Percentiles rank a stretch among this genome's conserved stretches.
Evolutionary conservation across 2,888 invertebrate species (phyloP).

Genomic region (Hydraecia micacea): DNA sequence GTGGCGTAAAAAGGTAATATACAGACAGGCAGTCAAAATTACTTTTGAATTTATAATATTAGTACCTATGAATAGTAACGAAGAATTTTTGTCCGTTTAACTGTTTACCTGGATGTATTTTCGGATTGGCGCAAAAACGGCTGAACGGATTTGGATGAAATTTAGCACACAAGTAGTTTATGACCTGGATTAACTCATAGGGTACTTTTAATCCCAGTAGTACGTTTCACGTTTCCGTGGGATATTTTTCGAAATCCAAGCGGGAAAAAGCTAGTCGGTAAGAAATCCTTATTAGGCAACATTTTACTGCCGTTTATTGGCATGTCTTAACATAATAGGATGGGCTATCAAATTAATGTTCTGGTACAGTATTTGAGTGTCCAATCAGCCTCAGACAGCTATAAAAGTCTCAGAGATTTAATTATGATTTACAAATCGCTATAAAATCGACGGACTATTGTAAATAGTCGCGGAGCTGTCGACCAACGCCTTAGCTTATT

Average conservation of each 20-base stretch:
- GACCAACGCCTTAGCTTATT: slow-evolving; percentile 71
- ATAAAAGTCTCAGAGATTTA: slow-evolving; percentile 68
- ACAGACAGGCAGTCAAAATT: background rate
- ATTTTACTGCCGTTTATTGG: slow-evolving; percentile 67
- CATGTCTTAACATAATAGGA: slow-evolving; percentile 54
- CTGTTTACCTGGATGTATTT: background rate
- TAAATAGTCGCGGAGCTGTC: slow-evolving; percentile 72
- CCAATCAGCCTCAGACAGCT: slow-evolving; percentile 49
- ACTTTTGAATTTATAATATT: background rate
- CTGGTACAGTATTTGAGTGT: slow-evolving; percentile 19
- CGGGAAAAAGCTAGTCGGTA: background rate
- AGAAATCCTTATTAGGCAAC: slow-evolving; percentile 51
- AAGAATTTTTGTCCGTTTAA: background rate
- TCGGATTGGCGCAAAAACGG: background rate
- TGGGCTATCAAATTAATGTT: slow-evolving; percentile 33
- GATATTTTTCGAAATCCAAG: background rate
- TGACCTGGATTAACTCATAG: background rate
- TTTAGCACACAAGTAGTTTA: background rate
- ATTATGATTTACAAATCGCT: slow-evolving; percentile 75
- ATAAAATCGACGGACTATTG: slow-evolving; percentile 71
- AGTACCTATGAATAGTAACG: background rate
- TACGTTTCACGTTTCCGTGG: background rate
- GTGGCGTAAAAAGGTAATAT: background rate
- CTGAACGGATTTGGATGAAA: background rate
- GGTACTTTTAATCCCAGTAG: background rate